Percentiles rank a stretch among this genome's conserved stretches.
Conservation (phyloP, 2,888 invertebrate genomes). For the Lasioglossum villosulum region DNA sequence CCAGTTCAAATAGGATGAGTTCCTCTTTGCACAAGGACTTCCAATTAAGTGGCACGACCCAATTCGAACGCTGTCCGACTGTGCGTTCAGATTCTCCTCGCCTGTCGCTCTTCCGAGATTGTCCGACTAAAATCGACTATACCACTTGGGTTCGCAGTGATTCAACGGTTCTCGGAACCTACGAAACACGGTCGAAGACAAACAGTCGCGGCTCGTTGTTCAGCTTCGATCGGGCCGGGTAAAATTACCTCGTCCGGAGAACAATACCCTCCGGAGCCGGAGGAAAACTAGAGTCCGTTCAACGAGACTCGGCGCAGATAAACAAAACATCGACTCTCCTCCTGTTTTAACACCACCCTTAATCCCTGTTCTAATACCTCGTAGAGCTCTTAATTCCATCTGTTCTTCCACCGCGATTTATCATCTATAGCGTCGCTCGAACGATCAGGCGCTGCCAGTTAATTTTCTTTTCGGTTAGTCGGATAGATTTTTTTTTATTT, state of each 20-base stretch:
- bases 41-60: conserved; percentile 1
- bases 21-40: not conserved
- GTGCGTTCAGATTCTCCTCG: not conserved
- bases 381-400: not conserved
- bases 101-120: not conserved
- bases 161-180: not conserved
- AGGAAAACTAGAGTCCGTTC: not conserved
- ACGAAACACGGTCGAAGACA: conserved; percentile 2
- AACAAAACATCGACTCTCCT: not conserved
- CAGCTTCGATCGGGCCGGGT: not conserved
- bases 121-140: conserved; percentile 12
- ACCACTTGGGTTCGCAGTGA: conserved; percentile 10
- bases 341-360: not conserved
- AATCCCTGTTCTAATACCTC: not conserved
- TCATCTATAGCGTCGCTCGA: not conserved
- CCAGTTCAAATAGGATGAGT: not conserved
- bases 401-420: not conserved
- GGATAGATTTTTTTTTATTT: too few species aligned
- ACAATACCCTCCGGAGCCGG: not conserved
- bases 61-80: not conserved
- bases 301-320: not conserved
- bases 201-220: conserved; percentile 3
- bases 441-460: not conserved
- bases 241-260: not conserved
- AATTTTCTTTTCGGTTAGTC: too few species aligned